These are phyloP conservation scores for Xestia xanthographa DNA, from an alignment of 2,888 invertebrate species.

Conservation along the genomic window DNA sequence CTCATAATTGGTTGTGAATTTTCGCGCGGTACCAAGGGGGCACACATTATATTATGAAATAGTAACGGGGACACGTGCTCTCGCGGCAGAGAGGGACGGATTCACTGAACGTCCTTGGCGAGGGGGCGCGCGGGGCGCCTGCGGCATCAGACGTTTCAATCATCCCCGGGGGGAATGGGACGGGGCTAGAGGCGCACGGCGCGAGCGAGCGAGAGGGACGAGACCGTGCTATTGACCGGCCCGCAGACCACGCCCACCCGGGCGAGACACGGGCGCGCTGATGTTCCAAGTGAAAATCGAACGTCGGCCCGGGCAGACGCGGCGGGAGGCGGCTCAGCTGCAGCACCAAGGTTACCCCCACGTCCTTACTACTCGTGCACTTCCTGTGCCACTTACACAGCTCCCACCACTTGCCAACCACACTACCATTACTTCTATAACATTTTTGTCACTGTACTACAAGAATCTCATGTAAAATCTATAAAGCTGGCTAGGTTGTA, in stretches of 20 bases:
- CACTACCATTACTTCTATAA: constrained; percentile 62
- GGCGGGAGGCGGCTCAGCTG: constrained; percentile 79
- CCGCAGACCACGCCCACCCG: constrained; percentile 89
- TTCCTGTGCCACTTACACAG: constrained; percentile 73
- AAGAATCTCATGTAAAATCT: constrained; percentile 74
- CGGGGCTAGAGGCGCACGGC: constrained; percentile 67
- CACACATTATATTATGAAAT: constrained; percentile 90
- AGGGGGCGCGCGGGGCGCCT: constrained; percentile 90
- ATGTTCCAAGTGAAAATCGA: constrained; percentile 90
- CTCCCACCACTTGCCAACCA: constrained; percentile 59
- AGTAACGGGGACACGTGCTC: constrained; percentile 90
- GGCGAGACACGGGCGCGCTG: constrained; percentile 88
- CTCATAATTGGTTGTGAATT: constrained; percentile 89
- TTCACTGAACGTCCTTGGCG: constrained; percentile 91
- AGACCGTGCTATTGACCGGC: constrained; percentile 90
- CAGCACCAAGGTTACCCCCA: constrained; percentile 86
- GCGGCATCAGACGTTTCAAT: constrained; percentile 91
- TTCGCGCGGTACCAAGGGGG: constrained; percentile 88
- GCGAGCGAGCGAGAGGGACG: constrained; percentile 81
- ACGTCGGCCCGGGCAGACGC: constrained; percentile 90
- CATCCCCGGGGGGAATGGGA: constrained; percentile 88
- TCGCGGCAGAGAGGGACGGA: constrained; percentile 91
- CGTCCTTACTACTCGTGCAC: constrained; percentile 81
- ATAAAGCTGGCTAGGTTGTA: constrained; percentile 81
- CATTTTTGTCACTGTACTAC: constrained; percentile 64